A percentile compares a stretch with the other conserved stretches of the same genome.
phyloP scores from a whole-genome alignment of 2,797 vertebrate genomes.

The Eulemur rubriventer region DNA sequence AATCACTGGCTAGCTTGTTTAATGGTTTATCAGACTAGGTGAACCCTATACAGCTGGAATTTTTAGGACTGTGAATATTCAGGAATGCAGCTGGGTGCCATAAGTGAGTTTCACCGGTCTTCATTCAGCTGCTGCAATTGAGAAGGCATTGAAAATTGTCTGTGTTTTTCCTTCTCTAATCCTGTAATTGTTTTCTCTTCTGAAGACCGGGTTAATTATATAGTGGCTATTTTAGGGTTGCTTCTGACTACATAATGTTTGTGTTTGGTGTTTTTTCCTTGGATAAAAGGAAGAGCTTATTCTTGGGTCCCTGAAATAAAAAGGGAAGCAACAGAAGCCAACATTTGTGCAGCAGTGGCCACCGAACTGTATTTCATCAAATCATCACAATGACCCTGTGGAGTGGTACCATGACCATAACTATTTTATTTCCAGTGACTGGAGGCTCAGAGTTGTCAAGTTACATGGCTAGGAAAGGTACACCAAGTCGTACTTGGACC shows the following conservation, averaged over 20 bases:
- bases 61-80: not conserved
- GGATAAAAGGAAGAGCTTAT: not conserved
- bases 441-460: not conserved
- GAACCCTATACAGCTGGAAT: not conserved
- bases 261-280: not conserved
- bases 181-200: conserved; percentile 33
- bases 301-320: not conserved
- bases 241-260: conserved; percentile 36
- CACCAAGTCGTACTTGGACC: not conserved
- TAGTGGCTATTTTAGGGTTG: conserved; percentile 51
- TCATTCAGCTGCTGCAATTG: not conserved
- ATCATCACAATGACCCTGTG: not conserved
- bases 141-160: not conserved
- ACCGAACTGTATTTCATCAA: not conserved
- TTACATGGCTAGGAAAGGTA: not conserved
- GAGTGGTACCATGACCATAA: too few relatives aligned
- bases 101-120: not conserved
- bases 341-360: not conserved
- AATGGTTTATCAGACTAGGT: not conserved
- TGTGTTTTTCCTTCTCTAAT: conserved; percentile 44
- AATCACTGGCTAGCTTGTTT: not conserved
- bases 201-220: conserved; percentile 61
- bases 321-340: not conserved
- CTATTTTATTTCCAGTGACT: not conserved
- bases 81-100: not conserved